Percentiles rank a stretch among this genome's conserved stretches.
Conservation (phyloP, 2,888 invertebrate species). For the Empis stercorea region DNA sequence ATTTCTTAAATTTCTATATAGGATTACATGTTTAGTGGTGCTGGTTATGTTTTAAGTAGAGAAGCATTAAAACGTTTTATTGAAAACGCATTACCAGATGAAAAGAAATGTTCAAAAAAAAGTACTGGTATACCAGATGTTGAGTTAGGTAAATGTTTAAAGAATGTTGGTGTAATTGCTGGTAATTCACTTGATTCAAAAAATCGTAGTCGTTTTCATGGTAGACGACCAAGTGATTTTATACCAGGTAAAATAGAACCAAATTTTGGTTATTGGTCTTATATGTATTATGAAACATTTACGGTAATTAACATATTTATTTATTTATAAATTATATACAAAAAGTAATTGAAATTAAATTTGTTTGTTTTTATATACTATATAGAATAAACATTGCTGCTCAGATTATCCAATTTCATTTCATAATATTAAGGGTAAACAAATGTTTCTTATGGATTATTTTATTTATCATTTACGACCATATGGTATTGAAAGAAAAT, state of each 20-base stretch:
- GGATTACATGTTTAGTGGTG: slow-evolving; percentile 88
- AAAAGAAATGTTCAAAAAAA: slow-evolving; percentile 36
- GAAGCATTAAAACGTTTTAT: slow-evolving; percentile 70
- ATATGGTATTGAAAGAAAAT: slow-evolving; percentile 42
- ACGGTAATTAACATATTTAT: slow-evolving; percentile 36
- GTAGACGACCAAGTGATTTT: slow-evolving; percentile 89
- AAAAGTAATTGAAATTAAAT: no score
- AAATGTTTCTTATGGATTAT: slow-evolving; percentile 89
- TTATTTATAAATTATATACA: not conserved
- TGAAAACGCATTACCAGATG: slow-evolving; percentile 53
- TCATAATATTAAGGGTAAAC: slow-evolving; percentile 77
- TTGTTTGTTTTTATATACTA: not conserved
- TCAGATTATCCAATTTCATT: slow-evolving; percentile 86
- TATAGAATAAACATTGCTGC: slow-evolving; percentile 44
- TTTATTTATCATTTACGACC: slow-evolving; percentile 81
- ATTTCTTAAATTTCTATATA: slow-evolving; percentile 17
- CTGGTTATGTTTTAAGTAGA: slow-evolving; percentile 85
- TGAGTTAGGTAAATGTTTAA: slow-evolving; percentile 58
- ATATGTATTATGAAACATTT: slow-evolving; percentile 81
- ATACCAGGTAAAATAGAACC: slow-evolving; percentile 76
- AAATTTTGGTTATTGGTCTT: slow-evolving; percentile 91
- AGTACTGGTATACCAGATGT: slow-evolving; percentile 37
- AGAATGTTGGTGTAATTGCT: slow-evolving; percentile 72
- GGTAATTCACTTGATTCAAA: slow-evolving; percentile 80
- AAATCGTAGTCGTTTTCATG: slow-evolving; percentile 85